Conservation (phyloP, 2,113 vertebrate species). For the Chitala chitala region DNA sequence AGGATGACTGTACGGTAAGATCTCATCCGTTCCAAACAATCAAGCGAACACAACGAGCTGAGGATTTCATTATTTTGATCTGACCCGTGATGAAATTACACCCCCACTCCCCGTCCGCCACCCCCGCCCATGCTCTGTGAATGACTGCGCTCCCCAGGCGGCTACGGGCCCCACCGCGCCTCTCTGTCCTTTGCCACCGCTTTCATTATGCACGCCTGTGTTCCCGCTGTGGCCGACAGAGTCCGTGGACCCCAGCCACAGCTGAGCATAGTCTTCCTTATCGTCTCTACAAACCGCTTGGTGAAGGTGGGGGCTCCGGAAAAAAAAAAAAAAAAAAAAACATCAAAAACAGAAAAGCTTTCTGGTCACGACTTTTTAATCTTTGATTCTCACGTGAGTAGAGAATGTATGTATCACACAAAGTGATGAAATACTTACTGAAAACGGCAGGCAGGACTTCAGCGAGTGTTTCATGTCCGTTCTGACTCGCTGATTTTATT, state of each 20-base stretch:
- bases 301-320: constrained; percentile 8
- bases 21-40: background rate
- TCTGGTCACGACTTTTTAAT: constrained; percentile 24
- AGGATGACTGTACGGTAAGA: no score
- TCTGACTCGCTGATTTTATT: no score
- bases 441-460: background rate
- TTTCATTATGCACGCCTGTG: constrained; percentile 21
- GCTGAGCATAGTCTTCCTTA: background rate
- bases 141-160: background rate
- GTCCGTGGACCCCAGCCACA: background rate
- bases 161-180: background rate
- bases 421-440: background rate
- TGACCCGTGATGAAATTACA: background rate
- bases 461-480: no score
- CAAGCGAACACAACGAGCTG: background rate
- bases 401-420: no score
- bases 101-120: background rate
- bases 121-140: background rate
- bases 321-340: no score
- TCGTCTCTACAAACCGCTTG: background rate
- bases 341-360: no score
- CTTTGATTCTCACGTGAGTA: background rate
- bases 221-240: constrained; percentile 19
- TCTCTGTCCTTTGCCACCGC: background rate
- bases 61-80: background rate